phyloP scores from a whole-genome alignment of 2,888 invertebrate genomes.

The Pristionchus japonicus region DNA sequence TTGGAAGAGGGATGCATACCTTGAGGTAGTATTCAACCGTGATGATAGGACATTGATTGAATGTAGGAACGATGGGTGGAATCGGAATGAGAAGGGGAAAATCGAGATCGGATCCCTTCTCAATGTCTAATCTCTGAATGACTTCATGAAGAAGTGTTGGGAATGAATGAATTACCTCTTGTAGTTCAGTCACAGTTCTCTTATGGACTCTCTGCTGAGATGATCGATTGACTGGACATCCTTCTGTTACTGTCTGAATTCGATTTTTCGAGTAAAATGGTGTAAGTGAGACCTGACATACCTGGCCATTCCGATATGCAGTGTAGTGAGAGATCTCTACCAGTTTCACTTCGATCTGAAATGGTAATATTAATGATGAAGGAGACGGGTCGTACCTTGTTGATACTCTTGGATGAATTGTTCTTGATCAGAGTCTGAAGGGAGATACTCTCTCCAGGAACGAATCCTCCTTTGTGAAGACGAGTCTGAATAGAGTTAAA shows the following conservation, averaged over 20 bases:
- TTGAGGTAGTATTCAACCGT: conserved; percentile 55
- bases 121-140: conserved; percentile 39
- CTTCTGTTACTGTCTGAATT: background rate
- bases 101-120: conserved; percentile 2
- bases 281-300: background rate
- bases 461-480: conserved; percentile 53
- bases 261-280: background rate
- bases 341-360: conserved; percentile 45
- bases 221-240: background rate
- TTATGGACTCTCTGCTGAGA: conserved; percentile 24
- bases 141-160: background rate
- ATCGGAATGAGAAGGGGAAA: conserved; percentile 46
- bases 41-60: conserved; percentile 59
- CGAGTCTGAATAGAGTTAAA: conserved; percentile 13
- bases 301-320: conserved; percentile 40
- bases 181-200: conserved; percentile 33
- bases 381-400: background rate
- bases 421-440: conserved; percentile 53
- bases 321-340: conserved; percentile 39
- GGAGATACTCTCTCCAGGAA: conserved; percentile 56
- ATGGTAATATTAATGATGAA: background rate
- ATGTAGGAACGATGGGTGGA: conserved; percentile 56
- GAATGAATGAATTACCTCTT: background rate
- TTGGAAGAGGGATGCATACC: conserved; percentile 29
- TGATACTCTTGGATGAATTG: conserved; percentile 45